Evolutionary conservation across 1,140 invertebrate genomes (phyloP).

Genomic region (Lucilia sericata): DNA sequence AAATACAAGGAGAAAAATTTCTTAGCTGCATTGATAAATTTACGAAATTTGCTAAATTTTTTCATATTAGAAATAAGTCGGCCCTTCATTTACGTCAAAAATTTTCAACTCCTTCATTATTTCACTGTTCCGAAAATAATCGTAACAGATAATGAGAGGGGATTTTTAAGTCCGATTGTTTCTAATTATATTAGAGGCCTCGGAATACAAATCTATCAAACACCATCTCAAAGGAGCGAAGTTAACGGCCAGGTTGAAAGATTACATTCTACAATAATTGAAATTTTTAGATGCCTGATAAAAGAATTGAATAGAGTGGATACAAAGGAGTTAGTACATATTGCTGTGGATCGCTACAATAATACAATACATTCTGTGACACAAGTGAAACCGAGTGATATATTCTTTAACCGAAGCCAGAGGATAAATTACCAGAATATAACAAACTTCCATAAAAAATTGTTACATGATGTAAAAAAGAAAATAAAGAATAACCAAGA

Average conservation of each 20-base stretch:
- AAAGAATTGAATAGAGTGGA: slow-evolving; percentile 26
- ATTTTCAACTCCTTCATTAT: not conserved
- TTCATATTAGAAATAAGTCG: slow-evolving; percentile 39
- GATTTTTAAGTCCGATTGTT: slow-evolving; percentile 32
- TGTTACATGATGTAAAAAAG: not conserved
- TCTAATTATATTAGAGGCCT: not conserved
- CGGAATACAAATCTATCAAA: not conserved
- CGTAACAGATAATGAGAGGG: slow-evolving; percentile 47
- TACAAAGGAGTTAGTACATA: not conserved
- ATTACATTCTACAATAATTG: slow-evolving; percentile 1
- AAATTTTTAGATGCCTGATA: not conserved
- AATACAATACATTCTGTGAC: not conserved
- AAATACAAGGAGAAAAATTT: slow-evolving; percentile 36
- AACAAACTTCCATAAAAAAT: not conserved
- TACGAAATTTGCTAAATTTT: slow-evolving; percentile 47
- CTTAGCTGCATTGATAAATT: slow-evolving; percentile 50
- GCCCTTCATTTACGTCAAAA: slow-evolving; percentile 47
- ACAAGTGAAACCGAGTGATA: not conserved
- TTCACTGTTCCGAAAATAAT: slow-evolving; percentile 40
- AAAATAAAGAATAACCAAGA: not conserved
- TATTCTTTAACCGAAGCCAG: not conserved
- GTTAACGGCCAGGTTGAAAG: not conserved
- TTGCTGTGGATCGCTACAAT: not conserved
- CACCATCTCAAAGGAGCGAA: not conserved
- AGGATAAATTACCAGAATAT: not conserved